phyloP scores from a whole-genome alignment of 2,888 invertebrate species.

The Dorcus hopei region DNA sequence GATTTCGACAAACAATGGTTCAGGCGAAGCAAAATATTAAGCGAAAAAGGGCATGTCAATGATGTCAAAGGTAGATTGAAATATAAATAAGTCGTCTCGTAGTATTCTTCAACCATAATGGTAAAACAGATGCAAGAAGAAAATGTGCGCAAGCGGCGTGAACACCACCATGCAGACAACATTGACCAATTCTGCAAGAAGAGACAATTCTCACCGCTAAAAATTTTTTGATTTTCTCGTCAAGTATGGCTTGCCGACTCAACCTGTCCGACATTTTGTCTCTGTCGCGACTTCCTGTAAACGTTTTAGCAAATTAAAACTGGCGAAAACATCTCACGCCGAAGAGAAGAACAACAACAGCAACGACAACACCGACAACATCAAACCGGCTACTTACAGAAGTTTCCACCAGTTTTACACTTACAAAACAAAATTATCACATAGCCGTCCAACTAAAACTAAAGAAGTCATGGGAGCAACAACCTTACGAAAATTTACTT shows the following conservation, averaged over 20 bases:
- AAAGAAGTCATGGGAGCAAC: conserved; percentile 41
- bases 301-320: conserved; percentile 28
- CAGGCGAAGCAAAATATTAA: too few species aligned
- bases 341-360: neutral
- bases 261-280: conserved; percentile 70
- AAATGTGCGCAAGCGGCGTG: conserved; percentile 47
- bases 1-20: neutral
- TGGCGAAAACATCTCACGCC: conserved; percentile 12
- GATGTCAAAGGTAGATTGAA: neutral
- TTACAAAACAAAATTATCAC: neutral
- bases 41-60: neutral
- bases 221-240: conserved; percentile 92
- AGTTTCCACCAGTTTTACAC: neutral
- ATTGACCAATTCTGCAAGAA: conserved; percentile 24
- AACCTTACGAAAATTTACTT: conserved; percentile 32
- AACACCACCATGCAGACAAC: conserved; percentile 44
- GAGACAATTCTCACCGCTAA: conserved; percentile 72
- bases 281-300: conserved; percentile 53
- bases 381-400: neutral
- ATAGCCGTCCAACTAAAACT: neutral
- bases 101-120: conserved; percentile 1
- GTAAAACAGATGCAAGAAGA: conserved; percentile 15
- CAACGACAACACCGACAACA: neutral
- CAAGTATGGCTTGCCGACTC: conserved; percentile 83
- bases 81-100: neutral